Conservation (phyloP, 2,797 vertebrate genomes). For the Synaphobranchus kaupii region DNA sequence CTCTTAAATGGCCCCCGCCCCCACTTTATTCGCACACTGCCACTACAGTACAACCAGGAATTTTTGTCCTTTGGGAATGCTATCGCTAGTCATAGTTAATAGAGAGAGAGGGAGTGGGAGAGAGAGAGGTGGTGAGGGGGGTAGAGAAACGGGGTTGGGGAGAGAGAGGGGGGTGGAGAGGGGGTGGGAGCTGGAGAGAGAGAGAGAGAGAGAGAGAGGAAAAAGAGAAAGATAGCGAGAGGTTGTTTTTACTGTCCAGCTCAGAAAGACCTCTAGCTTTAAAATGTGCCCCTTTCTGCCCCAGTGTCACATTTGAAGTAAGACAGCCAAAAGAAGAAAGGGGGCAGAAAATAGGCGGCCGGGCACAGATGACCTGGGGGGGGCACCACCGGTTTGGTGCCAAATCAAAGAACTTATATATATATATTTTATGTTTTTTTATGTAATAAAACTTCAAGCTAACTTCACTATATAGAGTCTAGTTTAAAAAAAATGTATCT, state of each 20-base stretch:
- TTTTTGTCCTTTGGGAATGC: slow-evolving; percentile 40
- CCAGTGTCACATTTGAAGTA: neutral
- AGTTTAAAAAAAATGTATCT: too few species aligned
- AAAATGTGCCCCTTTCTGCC: neutral
- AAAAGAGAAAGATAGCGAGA: too few species aligned
- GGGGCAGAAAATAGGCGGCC: neutral
- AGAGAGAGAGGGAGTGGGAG: neutral
- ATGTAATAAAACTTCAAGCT: too few species aligned
- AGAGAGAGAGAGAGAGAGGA: neutral
- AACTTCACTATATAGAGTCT: too few species aligned
- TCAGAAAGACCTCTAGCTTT: neutral
- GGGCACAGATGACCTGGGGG: neutral
- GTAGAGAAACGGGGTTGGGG: too few species aligned
- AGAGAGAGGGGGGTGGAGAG: too few species aligned
- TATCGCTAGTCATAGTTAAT: slow-evolving; percentile 9
- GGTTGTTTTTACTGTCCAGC: neutral
- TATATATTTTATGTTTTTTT: too few species aligned
- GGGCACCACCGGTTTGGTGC: too few species aligned
- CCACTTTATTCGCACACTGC: slow-evolving; percentile 36
- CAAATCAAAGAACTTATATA: too few species aligned
- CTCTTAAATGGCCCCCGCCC: slow-evolving; percentile 28
- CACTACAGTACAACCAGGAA: slow-evolving; percentile 23
- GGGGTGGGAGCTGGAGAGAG: too few species aligned
- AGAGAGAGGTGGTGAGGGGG: neutral
- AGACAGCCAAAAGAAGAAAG: neutral